Evolutionary conservation across 2,113 vertebrate genomes (phyloP), one percentile per base, ranked within the genome.

Genomic region (Microcebus ravelobensis): DNA sequence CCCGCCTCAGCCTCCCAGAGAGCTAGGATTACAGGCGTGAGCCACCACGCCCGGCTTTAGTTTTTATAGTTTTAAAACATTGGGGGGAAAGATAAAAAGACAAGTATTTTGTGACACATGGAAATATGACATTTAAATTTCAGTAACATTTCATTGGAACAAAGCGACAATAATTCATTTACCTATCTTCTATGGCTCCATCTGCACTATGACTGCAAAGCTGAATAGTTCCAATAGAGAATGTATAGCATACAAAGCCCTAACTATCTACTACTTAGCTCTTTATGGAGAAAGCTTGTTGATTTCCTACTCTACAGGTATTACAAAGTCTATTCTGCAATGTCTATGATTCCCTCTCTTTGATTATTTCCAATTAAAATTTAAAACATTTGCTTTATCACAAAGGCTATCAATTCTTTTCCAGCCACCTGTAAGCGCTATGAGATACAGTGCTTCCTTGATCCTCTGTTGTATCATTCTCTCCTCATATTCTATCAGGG

Each of bases 11-110:
- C n/a, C n/a, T n/a, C n/a, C n/a, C n/a, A n/a, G n/a, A n/a, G n/a
- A n/a, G n/a, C n/a, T n/a, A n/a, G n/a, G n/a, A n/a, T n/a, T n/a
- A n/a, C n/a, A n/a, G n/a, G n/a, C n/a, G n/a, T n/a, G n/a, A n/a
- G n/a, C n/a, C n/a, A n/a, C n/a, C n/a, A n/a, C n/a, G n/a, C n/a
- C n/a, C n/a, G n/a, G n/a, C n/a, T n/a, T n/a, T 82, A 34, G 27
- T 87, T 94, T 97, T 71, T 48, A 87, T 2, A 84, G 42, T 94
- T 95, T 93, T 77, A 76, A 79, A 83, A 67, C n/a, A 29, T 3
- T 77, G 9, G 6, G 17, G 18, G 20, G 8, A 48, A 70, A 52
- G 4, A n/a, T n/a, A 5, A 63, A 73, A 96, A 87, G 55, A 67
- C 39, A 18, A 85, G 13, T 57, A 95, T 52, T 94, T 91, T 73